phyloP scores from a whole-genome alignment of 1,140 invertebrate genomes.

The Subanguina moxae region DNA sequence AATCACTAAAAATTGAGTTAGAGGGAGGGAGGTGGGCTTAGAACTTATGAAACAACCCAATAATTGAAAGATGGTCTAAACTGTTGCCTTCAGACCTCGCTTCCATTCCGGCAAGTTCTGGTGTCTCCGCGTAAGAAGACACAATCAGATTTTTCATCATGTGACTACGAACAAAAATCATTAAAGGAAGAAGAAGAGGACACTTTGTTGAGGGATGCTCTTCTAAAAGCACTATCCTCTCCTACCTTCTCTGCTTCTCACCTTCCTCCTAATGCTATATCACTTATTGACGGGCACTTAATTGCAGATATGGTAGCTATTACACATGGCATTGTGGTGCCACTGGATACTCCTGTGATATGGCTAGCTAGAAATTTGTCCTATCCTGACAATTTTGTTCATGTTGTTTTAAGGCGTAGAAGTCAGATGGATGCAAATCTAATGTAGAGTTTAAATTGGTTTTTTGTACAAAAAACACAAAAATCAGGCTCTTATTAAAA shows the following conservation, averaged over 20 bases:
- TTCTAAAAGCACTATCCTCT: conserved; percentile 25
- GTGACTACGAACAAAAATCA: conserved; percentile 66
- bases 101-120: conserved; percentile 19
- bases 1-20: no score
- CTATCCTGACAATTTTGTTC: conserved; percentile 96
- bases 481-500: no score
- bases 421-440: not conserved
- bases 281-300: conserved; percentile 6
- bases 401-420: conserved; percentile 61
- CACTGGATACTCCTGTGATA: conserved; percentile 82
- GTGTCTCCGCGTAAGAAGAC: conserved; percentile 19
- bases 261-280: no score
- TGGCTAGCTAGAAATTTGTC: conserved; percentile 96
- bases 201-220: conserved; percentile 15
- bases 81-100: conserved; percentile 67
- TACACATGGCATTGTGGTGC: conserved; percentile 82
- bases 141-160: conserved; percentile 63
- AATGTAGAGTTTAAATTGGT: not conserved
- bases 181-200: conserved; percentile 14
- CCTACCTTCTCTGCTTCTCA: not conserved
- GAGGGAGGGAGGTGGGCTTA: no score
- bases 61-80: no score
- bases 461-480: not conserved
- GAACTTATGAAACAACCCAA: no score
- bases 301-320: conserved; percentile 64